Base-by-base conservation (phyloP, 2,113 vertebrate genomes). In the Colius striatus region DNA sequence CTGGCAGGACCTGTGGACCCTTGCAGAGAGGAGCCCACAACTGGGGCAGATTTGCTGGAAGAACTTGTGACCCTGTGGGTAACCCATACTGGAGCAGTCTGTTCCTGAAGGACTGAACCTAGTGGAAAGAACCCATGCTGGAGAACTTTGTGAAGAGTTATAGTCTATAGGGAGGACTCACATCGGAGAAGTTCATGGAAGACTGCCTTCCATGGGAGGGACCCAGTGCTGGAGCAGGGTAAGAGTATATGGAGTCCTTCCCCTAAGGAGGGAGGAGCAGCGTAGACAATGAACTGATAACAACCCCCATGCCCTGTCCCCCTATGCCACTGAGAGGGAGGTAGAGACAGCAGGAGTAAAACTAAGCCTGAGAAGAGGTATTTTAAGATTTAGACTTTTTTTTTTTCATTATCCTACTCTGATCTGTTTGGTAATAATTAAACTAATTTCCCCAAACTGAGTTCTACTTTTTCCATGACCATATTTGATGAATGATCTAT, bases 301-400 rank as follows among this genome's bases (percentile, higher is more conserved):
- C 47, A 62, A 9, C 13, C 5, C 26, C n/a, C 10, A 11, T 50
- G 75, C 68, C 36, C 54, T 5, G 30, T 55, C 3, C 21, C 6
- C 14, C 15, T 50, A 6, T 41, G 29, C 20, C 5, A 13, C 30
- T 23, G 16, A 1, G 0, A 1, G 17, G 3, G 4, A 73, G 16
- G 17, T 16, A 26, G 32, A 67, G 13, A 79, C 73, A 30, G 27
- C 3, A 5, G 25, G 9, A 43, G 12, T 43, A 41, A 50, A 80
- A 5, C 8, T 75, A 43, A 43, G 13, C 21, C 36, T 41, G 54
- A 25, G n/a, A 68, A 38, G 9, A 70, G 8, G 4, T 27, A 13
- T 27, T 74, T 62, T 61, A 80, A 41, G 1, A 43, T 50, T 67
- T 32, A 19, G 34, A 41, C 38, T 41, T 23, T 62, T 51, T 51